phyloP scores from a whole-genome alignment of 2,888 invertebrate species.

The Amphiduros pacificus region DNA sequence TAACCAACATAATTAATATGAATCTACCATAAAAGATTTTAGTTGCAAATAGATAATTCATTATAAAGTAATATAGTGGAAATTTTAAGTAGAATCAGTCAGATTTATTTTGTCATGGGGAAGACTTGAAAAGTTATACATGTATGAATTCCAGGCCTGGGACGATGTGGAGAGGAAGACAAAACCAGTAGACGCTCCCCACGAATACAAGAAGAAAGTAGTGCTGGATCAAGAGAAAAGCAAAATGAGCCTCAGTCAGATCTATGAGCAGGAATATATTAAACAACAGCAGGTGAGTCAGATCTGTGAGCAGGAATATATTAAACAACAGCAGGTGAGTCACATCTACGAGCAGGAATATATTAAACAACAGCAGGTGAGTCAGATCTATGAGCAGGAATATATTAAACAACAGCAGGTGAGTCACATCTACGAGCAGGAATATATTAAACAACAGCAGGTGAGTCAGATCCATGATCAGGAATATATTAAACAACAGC shows the following conservation, averaged over 20 bases:
- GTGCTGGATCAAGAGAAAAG: constrained; percentile 92
- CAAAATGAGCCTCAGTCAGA: constrained; percentile 87
- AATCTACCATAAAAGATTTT: no score
- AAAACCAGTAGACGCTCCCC: constrained; percentile 70
- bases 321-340: no score
- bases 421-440: constrained; percentile 84
- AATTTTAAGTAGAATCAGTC: no score
- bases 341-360: constrained; percentile 83
- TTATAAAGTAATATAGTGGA: no score
- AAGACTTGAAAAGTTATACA: neutral
- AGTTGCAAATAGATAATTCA: no score
- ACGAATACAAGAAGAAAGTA: constrained; percentile 84
- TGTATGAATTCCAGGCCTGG: constrained; percentile 69
- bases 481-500: constrained; percentile 62
- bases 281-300: constrained; percentile 62
- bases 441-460: constrained; percentile 63
- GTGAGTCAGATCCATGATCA: constrained; percentile 87
- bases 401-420: constrained; percentile 63
- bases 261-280: constrained; percentile 76
- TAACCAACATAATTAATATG: no score
- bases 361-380: constrained; percentile 62
- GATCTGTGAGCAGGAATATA: no score
- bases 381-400: constrained; percentile 80
- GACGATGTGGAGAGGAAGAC: constrained; percentile 89
- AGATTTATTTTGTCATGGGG: neutral